These are phyloP conservation scores for Triplophysa yarkandensis DNA, from an alignment of 2,797 vertebrate genomes.

Conservation along the genomic window DNA sequence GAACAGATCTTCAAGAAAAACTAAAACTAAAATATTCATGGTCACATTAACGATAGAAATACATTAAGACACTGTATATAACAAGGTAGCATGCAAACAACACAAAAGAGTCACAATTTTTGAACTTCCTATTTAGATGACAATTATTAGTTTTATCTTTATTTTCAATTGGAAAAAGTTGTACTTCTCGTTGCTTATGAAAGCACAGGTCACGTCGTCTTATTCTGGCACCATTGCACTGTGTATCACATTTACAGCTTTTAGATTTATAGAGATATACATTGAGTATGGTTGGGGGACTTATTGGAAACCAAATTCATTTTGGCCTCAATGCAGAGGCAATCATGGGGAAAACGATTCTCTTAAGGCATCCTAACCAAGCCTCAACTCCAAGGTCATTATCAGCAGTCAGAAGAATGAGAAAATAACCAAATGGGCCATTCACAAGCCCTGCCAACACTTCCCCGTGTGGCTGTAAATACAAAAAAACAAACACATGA, in stretches of 20 bases:
- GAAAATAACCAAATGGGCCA: conserved; percentile 24
- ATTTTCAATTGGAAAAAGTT: background rate
- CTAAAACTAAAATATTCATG: no score
- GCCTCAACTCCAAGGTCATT: conserved; percentile 51
- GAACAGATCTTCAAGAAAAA: no score
- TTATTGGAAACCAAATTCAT: conserved; percentile 63
- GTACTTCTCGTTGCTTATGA: background rate
- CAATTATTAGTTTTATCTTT: background rate
- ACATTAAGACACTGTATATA: no score
- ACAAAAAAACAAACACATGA: background rate
- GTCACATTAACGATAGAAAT: no score
- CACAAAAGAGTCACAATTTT: no score
- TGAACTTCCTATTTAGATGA: no score
- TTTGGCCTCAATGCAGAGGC: conserved; percentile 59
- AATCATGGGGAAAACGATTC: conserved; percentile 54
- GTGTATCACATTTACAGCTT: background rate
- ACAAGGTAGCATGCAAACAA: no score
- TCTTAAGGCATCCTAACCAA: conserved; percentile 56
- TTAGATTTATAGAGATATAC: conserved; percentile 42
- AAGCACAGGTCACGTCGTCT: background rate
- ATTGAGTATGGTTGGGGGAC: conserved; percentile 64
- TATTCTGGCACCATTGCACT: background rate
- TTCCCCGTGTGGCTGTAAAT: conserved; percentile 31
- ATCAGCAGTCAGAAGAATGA: conserved; percentile 41
- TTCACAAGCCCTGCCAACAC: conserved; percentile 28